Conservation (phyloP, 2,888 invertebrate genomes). For the Leucania comma region DNA sequence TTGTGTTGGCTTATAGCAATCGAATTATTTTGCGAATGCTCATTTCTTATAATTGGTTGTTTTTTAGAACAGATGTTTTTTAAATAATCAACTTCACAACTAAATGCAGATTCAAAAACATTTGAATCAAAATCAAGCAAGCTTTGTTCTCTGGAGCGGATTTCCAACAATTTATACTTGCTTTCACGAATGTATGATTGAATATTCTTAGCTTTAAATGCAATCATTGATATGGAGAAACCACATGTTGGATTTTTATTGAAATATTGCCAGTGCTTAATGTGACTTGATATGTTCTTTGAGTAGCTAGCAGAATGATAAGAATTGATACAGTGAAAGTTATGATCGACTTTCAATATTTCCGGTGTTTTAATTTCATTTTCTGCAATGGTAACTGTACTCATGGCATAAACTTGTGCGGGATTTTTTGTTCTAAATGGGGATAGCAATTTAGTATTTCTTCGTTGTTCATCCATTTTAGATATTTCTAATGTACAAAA, state of each 20-base stretch:
- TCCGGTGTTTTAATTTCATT: conserved; percentile 20
- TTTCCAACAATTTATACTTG: conserved; percentile 24
- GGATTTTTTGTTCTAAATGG: conserved; percentile 19
- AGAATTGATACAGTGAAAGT: conserved; percentile 6
- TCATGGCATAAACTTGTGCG: conserved; percentile 31
- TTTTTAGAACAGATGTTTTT: conserved; percentile 11
- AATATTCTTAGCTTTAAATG: conserved; percentile 30
- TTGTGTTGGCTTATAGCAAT: conserved; percentile 3
- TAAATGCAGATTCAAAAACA: conserved; percentile 49
- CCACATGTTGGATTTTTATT: conserved; percentile 21
- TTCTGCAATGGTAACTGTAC: conserved; percentile 24
- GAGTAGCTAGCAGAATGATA: conserved; percentile 6
- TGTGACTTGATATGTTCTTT: conserved; percentile 13
- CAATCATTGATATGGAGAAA: conserved; percentile 40
- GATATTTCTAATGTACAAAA: conserved; percentile 25
- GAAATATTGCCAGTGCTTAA: conserved; percentile 29
- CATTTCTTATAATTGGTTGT: conserved; percentile 4
- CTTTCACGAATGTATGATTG: conserved; percentile 24
- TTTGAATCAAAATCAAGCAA: conserved; percentile 21
- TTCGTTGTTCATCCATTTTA: conserved; percentile 18
- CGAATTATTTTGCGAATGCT: conserved; percentile 18
- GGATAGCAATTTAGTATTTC: conserved; percentile 13
- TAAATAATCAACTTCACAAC: conserved; percentile 20
- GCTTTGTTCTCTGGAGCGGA: conserved; percentile 17
- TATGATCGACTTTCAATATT: conserved; percentile 17